These are phyloP conservation scores for Elysia crispata DNA, from an alignment of 2,888 invertebrate genomes.

Conservation along the genomic window DNA sequence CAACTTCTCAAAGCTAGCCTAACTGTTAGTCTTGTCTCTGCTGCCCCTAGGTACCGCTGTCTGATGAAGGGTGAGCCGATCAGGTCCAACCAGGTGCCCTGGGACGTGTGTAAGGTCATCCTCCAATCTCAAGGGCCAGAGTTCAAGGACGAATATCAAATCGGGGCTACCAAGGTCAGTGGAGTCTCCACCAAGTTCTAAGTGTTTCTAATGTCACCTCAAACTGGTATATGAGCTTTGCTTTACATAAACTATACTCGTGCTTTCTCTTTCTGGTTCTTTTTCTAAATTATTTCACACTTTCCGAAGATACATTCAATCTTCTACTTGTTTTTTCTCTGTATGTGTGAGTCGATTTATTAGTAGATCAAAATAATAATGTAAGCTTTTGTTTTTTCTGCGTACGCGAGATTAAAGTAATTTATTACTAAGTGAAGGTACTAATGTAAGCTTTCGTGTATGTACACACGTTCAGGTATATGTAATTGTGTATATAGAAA, in stretches of 20 bases:
- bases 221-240: too few relatives aligned
- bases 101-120: slow-evolving; percentile 65
- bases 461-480: too few relatives aligned
- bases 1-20: too few relatives aligned
- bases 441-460: too few relatives aligned
- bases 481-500: too few relatives aligned
- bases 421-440: too few relatives aligned
- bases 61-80: slow-evolving; percentile 61
- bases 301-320: background rate
- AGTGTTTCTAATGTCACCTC: slow-evolving; percentile 7
- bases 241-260: too few relatives aligned
- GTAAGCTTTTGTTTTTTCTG: too few relatives aligned
- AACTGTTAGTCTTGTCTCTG: too few relatives aligned
- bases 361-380: too few relatives aligned
- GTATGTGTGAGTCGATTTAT: background rate
- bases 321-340: background rate
- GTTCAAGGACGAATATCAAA: slow-evolving; percentile 86
- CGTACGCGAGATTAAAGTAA: too few relatives aligned
- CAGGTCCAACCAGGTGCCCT: slow-evolving; percentile 59
- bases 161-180: slow-evolving; percentile 85
- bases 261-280: background rate
- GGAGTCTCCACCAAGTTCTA: background rate
- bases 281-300: background rate
- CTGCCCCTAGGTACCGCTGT: slow-evolving; percentile 71
- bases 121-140: slow-evolving; percentile 79